Evolutionary conservation across 2,797 vertebrate genomes (phyloP).

Genomic region (Enteromius unitaeniatus): DNA sequence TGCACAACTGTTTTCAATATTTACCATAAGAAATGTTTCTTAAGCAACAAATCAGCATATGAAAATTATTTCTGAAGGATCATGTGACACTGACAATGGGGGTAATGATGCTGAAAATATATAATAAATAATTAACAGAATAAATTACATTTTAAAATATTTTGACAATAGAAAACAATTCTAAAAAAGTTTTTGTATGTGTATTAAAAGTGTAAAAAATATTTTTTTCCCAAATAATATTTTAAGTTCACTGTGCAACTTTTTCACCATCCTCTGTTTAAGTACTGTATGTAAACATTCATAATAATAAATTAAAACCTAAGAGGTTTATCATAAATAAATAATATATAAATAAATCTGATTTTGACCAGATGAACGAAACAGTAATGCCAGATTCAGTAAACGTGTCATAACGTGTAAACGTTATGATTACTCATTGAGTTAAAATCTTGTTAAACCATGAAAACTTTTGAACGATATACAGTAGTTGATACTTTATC

Average conservation of each 20-base stretch:
- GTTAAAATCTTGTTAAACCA: no score
- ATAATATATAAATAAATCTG: no score
- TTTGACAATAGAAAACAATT: not conserved
- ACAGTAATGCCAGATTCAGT: not conserved
- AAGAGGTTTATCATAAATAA: not conserved
- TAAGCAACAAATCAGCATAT: not conserved
- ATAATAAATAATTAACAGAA: not conserved
- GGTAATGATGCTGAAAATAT: not conserved
- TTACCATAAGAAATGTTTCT: not conserved
- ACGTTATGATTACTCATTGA: no score
- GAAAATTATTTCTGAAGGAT: not conserved
- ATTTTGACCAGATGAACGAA: not conserved
- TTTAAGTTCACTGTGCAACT: not conserved
- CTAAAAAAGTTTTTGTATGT: not conserved
- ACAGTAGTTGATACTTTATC: not conserved
- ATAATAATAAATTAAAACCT: not conserved
- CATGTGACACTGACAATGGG: no score
- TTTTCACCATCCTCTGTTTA: not conserved
- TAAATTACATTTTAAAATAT: not conserved
- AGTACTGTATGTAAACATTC: not conserved
- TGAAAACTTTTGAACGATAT: no score
- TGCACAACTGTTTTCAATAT: not conserved
- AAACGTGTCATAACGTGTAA: not conserved
- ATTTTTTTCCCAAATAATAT: not conserved
- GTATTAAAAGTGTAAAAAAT: not conserved